Evolutionary conservation across 2,888 invertebrate genomes (phyloP).

Genomic region (Drosophila siamana): DNA sequence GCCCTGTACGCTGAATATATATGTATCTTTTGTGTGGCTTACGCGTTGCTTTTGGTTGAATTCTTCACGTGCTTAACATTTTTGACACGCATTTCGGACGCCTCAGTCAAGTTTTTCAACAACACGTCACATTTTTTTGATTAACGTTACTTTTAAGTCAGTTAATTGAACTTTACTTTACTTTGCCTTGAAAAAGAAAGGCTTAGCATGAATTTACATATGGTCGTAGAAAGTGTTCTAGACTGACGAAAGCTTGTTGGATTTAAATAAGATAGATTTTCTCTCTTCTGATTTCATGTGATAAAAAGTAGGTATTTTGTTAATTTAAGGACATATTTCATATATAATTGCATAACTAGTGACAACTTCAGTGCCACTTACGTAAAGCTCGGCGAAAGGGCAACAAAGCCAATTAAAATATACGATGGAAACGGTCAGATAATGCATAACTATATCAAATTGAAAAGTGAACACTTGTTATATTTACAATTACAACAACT

Average conservation of each 20-base stretch:
- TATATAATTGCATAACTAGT: constrained; percentile 74
- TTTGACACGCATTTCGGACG: constrained; percentile 35
- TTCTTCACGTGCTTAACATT: constrained; percentile 48
- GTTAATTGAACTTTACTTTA: not conserved
- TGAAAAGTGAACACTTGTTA: constrained; percentile 65
- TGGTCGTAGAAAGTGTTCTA: constrained; percentile 75
- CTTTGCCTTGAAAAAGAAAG: constrained; percentile 20
- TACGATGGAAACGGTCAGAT: constrained; percentile 15
- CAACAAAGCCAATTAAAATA: constrained; percentile 26
- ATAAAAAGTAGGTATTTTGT: constrained; percentile 19
- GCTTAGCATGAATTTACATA: constrained; percentile 19
- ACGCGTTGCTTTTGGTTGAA: constrained; percentile 10
- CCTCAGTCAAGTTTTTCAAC: constrained; percentile 21
- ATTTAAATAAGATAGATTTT: constrained; percentile 1
- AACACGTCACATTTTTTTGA: constrained; percentile 18
- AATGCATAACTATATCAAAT: constrained; percentile 75
- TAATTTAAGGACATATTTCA: constrained; percentile 12
- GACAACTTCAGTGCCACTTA: constrained; percentile 60
- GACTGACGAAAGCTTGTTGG: constrained; percentile 4
- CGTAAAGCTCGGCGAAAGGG: constrained; percentile 68
- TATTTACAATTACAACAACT: constrained; percentile 43
- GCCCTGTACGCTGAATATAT: constrained; percentile 7
- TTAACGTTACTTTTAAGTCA: constrained; percentile 50
- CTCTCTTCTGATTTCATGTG: constrained; percentile 5
- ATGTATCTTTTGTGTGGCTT: constrained; percentile 14